Evolutionary conservation across 2,797 vertebrate species (phyloP), one percentile per base, ranked within the genome.

Genomic region (Pantherophis vulpinus): DNA sequence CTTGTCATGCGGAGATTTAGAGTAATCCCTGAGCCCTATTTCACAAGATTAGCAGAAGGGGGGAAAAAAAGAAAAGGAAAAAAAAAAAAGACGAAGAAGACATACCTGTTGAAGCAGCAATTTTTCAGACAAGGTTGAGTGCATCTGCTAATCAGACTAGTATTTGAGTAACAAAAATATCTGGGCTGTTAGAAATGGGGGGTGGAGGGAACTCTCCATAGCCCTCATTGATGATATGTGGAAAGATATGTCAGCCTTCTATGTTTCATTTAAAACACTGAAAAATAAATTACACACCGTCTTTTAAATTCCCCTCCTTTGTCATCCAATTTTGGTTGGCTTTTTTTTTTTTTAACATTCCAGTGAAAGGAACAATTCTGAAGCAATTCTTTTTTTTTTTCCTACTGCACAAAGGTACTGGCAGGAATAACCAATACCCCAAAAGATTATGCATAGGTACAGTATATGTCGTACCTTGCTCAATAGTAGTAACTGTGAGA

Each of bases 1-100:
- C 87, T 94, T 89, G 86, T 93, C 86, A 93, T 56, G 92, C 61
- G 86, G 86, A 94, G 94, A 94, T 94, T 94, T 94, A 93, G 74
- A 93, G 87, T 94, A 92, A 94, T 91, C 86, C 23, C 88, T 94
- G 37, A 88, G 90, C 42, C 20, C 16, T 92, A 66, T 94, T 93
- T 92, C 86, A 94, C 56, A 95, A 95, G 63, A 87, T 56, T 93
- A 92, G 27, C 37, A 91, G 51, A 66, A 88, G n/a, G 13, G 27
- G 2, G 1, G 0, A 1, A 2, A 13, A 6, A 6, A 23, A 25
- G 25, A 2, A 5, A 47, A 25, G 25, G 2, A 20, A 0, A 0
- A 1, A n/a, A n/a, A 32, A 89, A 56, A 90, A 92, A 74, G 93
- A 27, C 27, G 32, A 10, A 56, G 79, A 94, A 92, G 0, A 87